Percentiles rank a stretch among this genome's conserved stretches.
Evolutionary conservation across 2,888 invertebrate genomes (phyloP).

Genomic region (Allophyes oxyacanthae): DNA sequence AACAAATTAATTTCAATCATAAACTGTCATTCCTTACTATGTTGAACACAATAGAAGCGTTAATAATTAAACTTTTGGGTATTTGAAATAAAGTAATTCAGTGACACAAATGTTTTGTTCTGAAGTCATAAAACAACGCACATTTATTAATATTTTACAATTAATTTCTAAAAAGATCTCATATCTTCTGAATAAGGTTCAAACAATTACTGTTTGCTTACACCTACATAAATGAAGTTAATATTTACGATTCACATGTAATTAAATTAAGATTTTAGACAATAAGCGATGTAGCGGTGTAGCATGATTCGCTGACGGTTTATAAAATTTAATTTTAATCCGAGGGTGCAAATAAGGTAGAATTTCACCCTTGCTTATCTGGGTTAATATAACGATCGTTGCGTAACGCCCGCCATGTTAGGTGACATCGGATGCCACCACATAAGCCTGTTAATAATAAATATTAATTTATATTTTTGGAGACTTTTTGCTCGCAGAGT

Average conservation of each 20-base stretch:
- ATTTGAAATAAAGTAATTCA: slow-evolving; percentile 21
- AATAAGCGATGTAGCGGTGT: slow-evolving; percentile 71
- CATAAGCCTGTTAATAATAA: slow-evolving; percentile 52
- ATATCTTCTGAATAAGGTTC: slow-evolving; percentile 46
- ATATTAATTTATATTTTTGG: slow-evolving; percentile 33
- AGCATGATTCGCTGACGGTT: slow-evolving; percentile 76
- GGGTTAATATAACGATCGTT: slow-evolving; percentile 69
- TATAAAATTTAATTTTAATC: slow-evolving; percentile 87
- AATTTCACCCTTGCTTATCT: slow-evolving; percentile 84
- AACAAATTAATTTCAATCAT: too few species aligned
- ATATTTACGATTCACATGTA: slow-evolving; percentile 77
- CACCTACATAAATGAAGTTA: slow-evolving; percentile 61
- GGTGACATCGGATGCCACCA: slow-evolving; percentile 60
- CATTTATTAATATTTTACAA: slow-evolving; percentile 46
- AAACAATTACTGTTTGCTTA: slow-evolving; percentile 54
- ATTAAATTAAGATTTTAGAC: slow-evolving; percentile 81
- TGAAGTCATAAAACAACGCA: slow-evolving; percentile 31
- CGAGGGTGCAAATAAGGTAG: slow-evolving; percentile 83
- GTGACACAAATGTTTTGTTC: slow-evolving; percentile 18
- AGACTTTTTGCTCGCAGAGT: background rate
- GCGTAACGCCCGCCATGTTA: slow-evolving; percentile 59
- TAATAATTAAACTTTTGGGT: too few species aligned
- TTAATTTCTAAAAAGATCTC: slow-evolving; percentile 46
- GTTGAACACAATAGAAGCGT: background rate
- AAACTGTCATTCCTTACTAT: too few species aligned